A percentile compares a stretch with the other conserved stretches of the same genome.
Conservation (phyloP, 2,113 vertebrate genomes). For the Tragelaphus scriptus region DNA sequence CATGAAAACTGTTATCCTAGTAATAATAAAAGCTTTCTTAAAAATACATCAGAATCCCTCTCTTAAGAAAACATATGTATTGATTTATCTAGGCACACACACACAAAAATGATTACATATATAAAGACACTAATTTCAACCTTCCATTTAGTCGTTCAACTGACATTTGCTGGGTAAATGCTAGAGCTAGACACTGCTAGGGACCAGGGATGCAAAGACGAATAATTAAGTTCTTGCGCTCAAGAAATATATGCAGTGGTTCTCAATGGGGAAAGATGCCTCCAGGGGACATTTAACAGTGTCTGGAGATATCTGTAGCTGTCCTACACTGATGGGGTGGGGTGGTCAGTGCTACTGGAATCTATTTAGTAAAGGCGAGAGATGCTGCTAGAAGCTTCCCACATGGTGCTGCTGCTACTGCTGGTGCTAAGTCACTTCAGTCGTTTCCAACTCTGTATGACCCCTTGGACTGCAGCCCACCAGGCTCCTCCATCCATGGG, state of each 20-base stretch:
- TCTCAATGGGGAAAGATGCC: neutral
- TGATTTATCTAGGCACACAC: neutral
- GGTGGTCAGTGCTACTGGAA: no score
- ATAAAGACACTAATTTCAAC: neutral
- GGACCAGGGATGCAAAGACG: neutral
- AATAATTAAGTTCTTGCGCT: neutral
- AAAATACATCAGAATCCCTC: neutral
- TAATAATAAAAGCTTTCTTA: neutral
- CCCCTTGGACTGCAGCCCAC: neutral
- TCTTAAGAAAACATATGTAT: neutral
- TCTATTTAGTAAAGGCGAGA: neutral
- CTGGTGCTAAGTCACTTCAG: neutral
- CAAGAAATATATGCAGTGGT: neutral
- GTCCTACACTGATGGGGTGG: neutral
- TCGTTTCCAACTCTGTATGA: accelerated
- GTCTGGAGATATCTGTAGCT: neutral
- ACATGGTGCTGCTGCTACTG: neutral
- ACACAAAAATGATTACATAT: neutral
- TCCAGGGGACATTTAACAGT: neutral
- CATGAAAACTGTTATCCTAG: neutral
- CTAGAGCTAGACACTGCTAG: neutral
- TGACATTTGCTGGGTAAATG: neutral
- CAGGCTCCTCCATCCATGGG: neutral
- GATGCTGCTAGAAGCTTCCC: neutral
- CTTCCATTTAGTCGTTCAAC: neutral